Percentiles rank a stretch among this genome's conserved stretches.
Conservation (phyloP, 1,140 invertebrate species). For the Cotesia typhae region DNA sequence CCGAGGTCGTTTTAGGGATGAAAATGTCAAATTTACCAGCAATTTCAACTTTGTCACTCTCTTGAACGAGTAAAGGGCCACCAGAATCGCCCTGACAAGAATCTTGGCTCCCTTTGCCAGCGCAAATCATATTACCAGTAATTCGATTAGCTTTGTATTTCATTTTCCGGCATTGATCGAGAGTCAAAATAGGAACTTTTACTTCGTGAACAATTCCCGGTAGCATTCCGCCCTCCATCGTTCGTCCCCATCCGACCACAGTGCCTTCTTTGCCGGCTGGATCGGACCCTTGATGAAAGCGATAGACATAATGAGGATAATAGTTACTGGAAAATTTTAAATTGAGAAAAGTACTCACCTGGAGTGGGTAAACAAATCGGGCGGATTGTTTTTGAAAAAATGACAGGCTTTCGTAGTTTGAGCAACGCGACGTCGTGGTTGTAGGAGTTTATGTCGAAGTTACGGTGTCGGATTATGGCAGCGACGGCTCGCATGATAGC, state of each 20-base stretch:
- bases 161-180: conserved; percentile 80
- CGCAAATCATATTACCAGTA: conserved; percentile 82
- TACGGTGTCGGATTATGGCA: conserved; percentile 79
- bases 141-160: conserved; percentile 83
- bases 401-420: conserved; percentile 78
- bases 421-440: conserved; percentile 88
- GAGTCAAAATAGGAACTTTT: conserved; percentile 82
- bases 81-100: conserved; percentile 87
- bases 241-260: conserved; percentile 86
- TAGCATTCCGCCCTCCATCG: conserved; percentile 81
- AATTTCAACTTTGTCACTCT: conserved; percentile 77
- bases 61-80: conserved; percentile 79
- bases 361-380: conserved; percentile 80
- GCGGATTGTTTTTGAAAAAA: conserved; percentile 80
- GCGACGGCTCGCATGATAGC: conserved; percentile 82
- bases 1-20: background rate
- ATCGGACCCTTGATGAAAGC: conserved; percentile 66
- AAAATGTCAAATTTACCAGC: conserved; percentile 67
- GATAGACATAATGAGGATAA: background rate
- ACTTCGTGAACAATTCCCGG: conserved; percentile 83
- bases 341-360: conserved; percentile 61
- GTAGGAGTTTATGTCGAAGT: conserved; percentile 84
- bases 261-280: conserved; percentile 78
- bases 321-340: background rate
- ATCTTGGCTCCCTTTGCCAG: conserved; percentile 80